phyloP scores from a whole-genome alignment of 1,140 invertebrate species.

The Leguminivora glycinivorella region DNA sequence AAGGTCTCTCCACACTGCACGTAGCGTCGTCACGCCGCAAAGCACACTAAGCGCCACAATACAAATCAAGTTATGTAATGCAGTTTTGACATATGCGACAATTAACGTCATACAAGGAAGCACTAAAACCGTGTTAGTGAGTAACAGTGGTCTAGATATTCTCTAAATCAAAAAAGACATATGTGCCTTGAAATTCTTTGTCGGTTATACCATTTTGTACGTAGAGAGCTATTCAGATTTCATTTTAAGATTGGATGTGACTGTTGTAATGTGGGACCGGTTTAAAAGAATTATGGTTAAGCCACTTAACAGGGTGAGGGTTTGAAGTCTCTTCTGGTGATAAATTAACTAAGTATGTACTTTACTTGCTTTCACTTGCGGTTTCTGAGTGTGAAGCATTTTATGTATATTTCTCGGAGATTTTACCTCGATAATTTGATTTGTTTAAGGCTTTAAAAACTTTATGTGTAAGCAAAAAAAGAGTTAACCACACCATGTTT shows the following conservation, averaged over 20 bases:
- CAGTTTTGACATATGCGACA: conserved; percentile 25
- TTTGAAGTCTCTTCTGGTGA: neutral
- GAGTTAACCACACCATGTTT: too few species aligned
- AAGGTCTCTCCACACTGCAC: neutral
- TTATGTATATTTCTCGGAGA: neutral
- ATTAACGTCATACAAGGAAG: conserved; percentile 22
- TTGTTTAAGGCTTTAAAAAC: neutral
- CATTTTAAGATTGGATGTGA: conserved; percentile 10
- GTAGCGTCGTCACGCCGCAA: neutral
- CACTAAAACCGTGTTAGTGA: conserved; percentile 13
- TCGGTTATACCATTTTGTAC: neutral
- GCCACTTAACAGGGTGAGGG: neutral
- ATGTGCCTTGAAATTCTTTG: neutral
- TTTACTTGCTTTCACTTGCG: neutral
- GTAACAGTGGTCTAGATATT: neutral
- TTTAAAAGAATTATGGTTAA: conserved; percentile 7
- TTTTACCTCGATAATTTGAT: neutral
- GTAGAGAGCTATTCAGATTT: neutral
- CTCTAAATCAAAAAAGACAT: neutral
- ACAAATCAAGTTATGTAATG: conserved; percentile 20
- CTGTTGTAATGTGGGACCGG: neutral
- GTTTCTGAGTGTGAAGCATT: neutral
- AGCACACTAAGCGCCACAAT: neutral
- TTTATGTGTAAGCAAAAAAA: too few species aligned
- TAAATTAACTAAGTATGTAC: neutral